phyloP scores from a whole-genome alignment of 2,113 vertebrate species.

The Talpa occidentalis region DNA sequence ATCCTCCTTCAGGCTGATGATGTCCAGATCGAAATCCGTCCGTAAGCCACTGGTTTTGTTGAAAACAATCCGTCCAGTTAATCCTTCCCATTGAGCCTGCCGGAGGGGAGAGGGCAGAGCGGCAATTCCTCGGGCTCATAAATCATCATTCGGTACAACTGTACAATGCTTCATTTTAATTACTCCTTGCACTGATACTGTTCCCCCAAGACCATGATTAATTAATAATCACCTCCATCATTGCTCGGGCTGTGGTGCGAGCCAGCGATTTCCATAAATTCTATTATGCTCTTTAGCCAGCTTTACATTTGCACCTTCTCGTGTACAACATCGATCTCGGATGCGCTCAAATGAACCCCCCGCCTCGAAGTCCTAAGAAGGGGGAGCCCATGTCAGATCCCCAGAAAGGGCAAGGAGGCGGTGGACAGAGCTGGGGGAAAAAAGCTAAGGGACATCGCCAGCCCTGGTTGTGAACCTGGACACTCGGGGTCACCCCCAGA shows the following conservation, averaged over 20 bases:
- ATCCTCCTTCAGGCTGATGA: conserved; percentile 97
- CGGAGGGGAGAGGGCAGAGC: conserved; percentile 78
- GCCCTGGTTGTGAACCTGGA: not conserved
- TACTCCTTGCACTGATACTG: conserved; percentile 90
- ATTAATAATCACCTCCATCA: conserved; percentile 91
- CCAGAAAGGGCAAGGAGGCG: not conserved
- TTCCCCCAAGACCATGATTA: conserved; percentile 92
- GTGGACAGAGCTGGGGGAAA: not conserved
- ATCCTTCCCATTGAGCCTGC: conserved; percentile 99
- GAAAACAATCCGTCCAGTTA: conserved; percentile 97
- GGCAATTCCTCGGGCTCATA: conserved; percentile 81
- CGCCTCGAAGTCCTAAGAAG: conserved; percentile 45
- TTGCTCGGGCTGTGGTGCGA: conserved; percentile 76
- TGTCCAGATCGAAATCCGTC: conserved; percentile 98
- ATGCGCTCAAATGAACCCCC: conserved; percentile 71
- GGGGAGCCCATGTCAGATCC: not conserved
- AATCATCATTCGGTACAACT: conserved; percentile 86
- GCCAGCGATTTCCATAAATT: conserved; percentile 87
- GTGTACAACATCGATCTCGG: conserved; percentile 83
- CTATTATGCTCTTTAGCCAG: conserved; percentile 85
- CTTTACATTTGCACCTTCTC: conserved; percentile 81
- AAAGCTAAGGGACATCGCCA: not conserved
- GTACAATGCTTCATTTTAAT: conserved; percentile 91
- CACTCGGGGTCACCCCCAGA: not conserved
- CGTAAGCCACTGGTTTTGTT: conserved; percentile 96